Conservation (phyloP, 2,797 vertebrate species). For the Pachyuromys duprasi region DNA sequence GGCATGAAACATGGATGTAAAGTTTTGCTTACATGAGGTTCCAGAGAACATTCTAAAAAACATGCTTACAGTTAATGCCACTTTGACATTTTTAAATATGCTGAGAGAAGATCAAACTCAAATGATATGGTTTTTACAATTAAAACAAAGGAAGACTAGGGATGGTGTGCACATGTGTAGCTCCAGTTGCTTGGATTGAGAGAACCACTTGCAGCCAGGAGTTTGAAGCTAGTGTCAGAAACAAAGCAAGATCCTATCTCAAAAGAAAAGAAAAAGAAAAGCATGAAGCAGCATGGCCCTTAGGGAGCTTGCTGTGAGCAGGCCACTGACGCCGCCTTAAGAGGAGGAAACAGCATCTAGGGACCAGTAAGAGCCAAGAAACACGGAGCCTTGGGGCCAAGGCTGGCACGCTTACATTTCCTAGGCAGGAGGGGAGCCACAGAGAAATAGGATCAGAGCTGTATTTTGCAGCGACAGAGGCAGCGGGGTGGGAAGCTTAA, state of each 20-base stretch:
- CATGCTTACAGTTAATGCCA: not conserved
- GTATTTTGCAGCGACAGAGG: not conserved
- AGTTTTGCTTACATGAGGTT: not conserved
- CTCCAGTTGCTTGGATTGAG: not conserved
- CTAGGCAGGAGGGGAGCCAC: not conserved
- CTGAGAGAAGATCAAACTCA: conserved; percentile 12
- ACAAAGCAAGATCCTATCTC: not conserved
- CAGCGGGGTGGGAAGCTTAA: not conserved
- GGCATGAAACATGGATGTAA: not conserved
- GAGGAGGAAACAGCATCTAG: not conserved
- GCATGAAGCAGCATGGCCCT: not conserved
- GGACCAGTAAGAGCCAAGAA: not conserved
- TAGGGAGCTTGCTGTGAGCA: not conserved
- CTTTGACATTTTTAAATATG: conserved; percentile 11
- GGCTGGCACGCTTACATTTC: not conserved
- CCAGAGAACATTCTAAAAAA: not conserved
- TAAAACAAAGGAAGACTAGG: not conserved
- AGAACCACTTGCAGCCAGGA: not conserved
- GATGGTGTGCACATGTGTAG: not conserved
- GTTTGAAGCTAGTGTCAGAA: not conserved
- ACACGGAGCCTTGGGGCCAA: not conserved
- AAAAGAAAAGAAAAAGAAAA: not conserved
- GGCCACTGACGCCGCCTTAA: not conserved
- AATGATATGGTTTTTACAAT: not conserved
- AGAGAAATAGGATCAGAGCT: not conserved